A percentile compares a stretch with the other conserved stretches of the same genome.
Conservation (phyloP, 2,113 vertebrate species). For the Dromiciops gliroides region DNA sequence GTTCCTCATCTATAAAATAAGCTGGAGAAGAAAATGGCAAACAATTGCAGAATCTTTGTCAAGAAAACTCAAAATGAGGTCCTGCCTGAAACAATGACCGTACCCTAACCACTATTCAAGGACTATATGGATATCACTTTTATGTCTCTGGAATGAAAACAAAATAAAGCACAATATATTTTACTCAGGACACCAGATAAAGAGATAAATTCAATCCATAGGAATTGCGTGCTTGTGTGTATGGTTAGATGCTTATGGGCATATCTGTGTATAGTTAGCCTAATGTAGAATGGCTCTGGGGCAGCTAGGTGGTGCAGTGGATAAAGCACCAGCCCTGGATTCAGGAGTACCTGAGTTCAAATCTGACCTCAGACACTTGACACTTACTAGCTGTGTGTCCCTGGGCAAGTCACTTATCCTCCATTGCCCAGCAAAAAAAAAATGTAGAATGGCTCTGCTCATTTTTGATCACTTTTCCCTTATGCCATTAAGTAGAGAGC, state of each 20-base stretch:
- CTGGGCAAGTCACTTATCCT: no score
- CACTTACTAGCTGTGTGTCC: no score
- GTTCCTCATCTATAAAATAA: background rate
- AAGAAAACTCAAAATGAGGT: background rate
- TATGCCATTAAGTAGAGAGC: background rate
- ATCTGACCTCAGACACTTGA: no score
- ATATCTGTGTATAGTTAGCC: background rate
- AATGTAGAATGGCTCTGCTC: background rate
- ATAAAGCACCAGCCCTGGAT: no score
- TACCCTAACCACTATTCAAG: background rate
- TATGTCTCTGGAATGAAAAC: background rate
- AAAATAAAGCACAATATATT: slow-evolving; percentile 14
- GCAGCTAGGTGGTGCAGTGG: no score
- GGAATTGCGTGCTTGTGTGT: background rate
- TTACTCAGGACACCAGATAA: background rate
- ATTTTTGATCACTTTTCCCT: slow-evolving; percentile 25
- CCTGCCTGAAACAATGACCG: no score
- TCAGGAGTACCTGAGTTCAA: no score
- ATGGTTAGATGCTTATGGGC: background rate
- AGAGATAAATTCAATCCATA: slow-evolving; percentile 8
- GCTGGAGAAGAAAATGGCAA: background rate
- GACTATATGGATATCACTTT: background rate
- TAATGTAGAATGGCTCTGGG: background rate
- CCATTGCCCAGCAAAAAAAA: no score
- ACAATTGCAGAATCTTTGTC: background rate